Base-by-base conservation (phyloP, 2,113 vertebrate genomes). In the Zosterops lateralis region DNA sequence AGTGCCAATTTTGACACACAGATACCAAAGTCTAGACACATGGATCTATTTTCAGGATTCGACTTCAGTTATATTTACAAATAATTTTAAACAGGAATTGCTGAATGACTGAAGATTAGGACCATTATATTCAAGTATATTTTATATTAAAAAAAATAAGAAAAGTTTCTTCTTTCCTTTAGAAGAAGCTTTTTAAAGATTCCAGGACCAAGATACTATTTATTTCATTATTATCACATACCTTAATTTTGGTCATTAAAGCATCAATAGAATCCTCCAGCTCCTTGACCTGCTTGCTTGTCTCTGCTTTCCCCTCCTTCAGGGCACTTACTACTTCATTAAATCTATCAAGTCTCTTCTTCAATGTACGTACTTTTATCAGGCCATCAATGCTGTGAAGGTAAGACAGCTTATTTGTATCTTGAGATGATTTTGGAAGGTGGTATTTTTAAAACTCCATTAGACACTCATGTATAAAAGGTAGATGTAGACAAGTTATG, bases 281-380 rank as follows among this genome's bases (percentile, higher is more conserved):
- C 8, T 98, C 97, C 89, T 98, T 97, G 90, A 99, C 89, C 95
- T 99, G 98, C 47, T 98, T 97, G 95, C 96, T 99, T 98, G 99
- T 98, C 90, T 99, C 99, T 24, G 98, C 97, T 71, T 99, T 99
- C 10, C 99, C 99, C 82, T 99, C 99, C 96, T 99, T 99, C 84
- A 99, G 95, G 10, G 98, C 98, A 48, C 84, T 98, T 67, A 99
- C 99, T 91, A 99, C 99, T 97, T 99, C 98, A 34, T 98, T 99
- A 93, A 99, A 99, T 87, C 98, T 98, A 77, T 94, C 96, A 80
- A 99, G 99, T 60, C 98, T 98, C 60, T 96, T 98, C 95, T 99
- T 99, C 97, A 99, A 97, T 1, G 97, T 98, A 22, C 97, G 97
- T 58, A 99, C 99, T 95, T 99, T 99, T 57, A 99, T 97, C 80